A percentile compares a stretch with the other conserved stretches of the same genome.
These are phyloP conservation scores for Thera obeliscata DNA, from an alignment of 2,888 invertebrate genomes.

Conservation along the genomic window DNA sequence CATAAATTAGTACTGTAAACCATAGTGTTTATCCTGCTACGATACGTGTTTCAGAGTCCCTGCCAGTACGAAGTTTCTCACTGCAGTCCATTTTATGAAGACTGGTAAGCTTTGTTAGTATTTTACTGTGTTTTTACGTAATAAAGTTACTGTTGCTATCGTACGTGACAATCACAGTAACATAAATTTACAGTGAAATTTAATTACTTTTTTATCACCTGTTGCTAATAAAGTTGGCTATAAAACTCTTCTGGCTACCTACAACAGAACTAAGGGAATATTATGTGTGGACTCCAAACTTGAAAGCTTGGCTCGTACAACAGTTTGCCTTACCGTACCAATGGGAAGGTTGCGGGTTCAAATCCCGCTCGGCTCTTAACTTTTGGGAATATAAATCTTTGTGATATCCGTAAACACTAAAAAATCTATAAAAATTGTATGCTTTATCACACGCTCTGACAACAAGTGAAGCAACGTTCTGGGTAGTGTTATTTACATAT, in stretches of 20 bases:
- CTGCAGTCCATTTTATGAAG: slow-evolving; percentile 69
- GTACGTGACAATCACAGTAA: slow-evolving; percentile 50
- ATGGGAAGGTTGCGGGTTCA: too few species aligned
- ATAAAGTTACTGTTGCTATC: slow-evolving; percentile 64
- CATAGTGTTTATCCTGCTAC: too few species aligned
- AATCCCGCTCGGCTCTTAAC: too few species aligned
- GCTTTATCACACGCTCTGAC: too few species aligned
- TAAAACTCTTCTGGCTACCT: slow-evolving; percentile 23
- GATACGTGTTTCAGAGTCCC: slow-evolving; percentile 1
- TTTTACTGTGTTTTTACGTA: slow-evolving; percentile 65
- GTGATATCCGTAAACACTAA: too few species aligned
- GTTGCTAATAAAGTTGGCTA: slow-evolving; percentile 28
- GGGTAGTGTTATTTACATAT: too few species aligned
- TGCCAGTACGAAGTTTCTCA: slow-evolving; percentile 53
- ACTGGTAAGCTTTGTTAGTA: slow-evolving; percentile 68
- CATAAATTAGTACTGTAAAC: too few species aligned
- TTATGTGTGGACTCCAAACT: not conserved
- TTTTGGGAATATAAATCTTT: too few species aligned
- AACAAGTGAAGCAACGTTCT: too few species aligned
- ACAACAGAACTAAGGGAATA: not conserved
- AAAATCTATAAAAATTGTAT: too few species aligned
- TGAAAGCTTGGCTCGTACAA: too few species aligned
- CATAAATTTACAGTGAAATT: slow-evolving; percentile 53
- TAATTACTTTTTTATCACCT: slow-evolving; percentile 47
- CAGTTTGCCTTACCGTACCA: too few species aligned